phyloP scores from a whole-genome alignment of 1,140 invertebrate species.

The Tachypleus tridentatus region DNA sequence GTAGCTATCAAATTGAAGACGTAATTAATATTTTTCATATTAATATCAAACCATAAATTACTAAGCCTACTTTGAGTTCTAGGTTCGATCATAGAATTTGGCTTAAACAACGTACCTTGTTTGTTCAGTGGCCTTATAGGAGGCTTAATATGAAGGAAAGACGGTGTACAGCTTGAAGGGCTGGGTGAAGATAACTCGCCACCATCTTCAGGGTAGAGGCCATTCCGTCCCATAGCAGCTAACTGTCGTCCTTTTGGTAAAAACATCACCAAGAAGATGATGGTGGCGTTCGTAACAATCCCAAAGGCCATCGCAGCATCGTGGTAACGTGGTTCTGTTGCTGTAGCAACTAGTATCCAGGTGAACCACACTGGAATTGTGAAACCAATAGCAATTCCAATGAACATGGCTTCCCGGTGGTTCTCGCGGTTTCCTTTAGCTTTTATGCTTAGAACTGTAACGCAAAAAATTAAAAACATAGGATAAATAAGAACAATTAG shows the following conservation, averaged over 20 bases:
- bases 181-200: conserved; percentile 41
- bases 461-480: conserved; percentile 66
- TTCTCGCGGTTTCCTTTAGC: conserved; percentile 71
- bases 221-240: conserved; percentile 71
- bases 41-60: no score
- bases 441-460: conserved; percentile 65
- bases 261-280: conserved; percentile 85
- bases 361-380: conserved; percentile 75
- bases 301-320: conserved; percentile 82
- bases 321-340: conserved; percentile 46
- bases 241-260: conserved; percentile 63
- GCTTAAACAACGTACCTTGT: conserved; percentile 17
- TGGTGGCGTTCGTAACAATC: conserved; percentile 60
- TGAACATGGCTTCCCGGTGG: conserved; percentile 78
- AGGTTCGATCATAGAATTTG: not conserved
- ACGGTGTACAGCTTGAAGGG: conserved; percentile 71
- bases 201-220: conserved; percentile 60
- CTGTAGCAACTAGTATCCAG: conserved; percentile 50
- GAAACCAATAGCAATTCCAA: conserved; percentile 68
- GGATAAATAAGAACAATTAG: conserved; percentile 66
- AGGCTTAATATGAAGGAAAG: conserved; percentile 82
- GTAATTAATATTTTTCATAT: no score
- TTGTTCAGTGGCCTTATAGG: conserved; percentile 13
- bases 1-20: no score
- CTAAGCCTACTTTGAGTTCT: no score